These are phyloP conservation scores for Orius insidiosus DNA, from an alignment of 1,140 invertebrate genomes.

Conservation along the genomic window DNA sequence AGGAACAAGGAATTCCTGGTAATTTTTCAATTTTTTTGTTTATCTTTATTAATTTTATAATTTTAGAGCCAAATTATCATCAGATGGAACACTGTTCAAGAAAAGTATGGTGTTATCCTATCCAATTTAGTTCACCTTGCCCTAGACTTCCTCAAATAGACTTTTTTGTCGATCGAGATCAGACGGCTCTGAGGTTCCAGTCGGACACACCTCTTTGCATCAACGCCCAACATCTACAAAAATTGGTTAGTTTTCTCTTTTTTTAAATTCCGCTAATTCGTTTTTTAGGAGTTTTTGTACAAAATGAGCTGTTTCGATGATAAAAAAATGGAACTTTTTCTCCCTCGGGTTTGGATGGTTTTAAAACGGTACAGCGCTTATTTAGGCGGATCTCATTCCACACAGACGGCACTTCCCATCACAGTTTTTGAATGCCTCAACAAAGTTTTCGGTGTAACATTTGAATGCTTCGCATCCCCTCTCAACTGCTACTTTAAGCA, in stretches of 20 bases:
- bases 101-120: slow-evolving; percentile 89
- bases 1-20: slow-evolving; percentile 65
- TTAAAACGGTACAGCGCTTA: slow-evolving; percentile 79
- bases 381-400: slow-evolving; percentile 45
- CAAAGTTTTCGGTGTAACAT: slow-evolving; percentile 81
- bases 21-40: slow-evolving; percentile 9
- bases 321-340: slow-evolving; percentile 85
- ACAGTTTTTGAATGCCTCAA: slow-evolving; percentile 86
- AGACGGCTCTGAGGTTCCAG: slow-evolving; percentile 69
- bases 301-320: slow-evolving; percentile 89
- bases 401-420: slow-evolving; percentile 73
- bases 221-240: slow-evolving; percentile 77
- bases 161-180: slow-evolving; percentile 69
- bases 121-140: slow-evolving; percentile 73
- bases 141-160: slow-evolving; percentile 73
- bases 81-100: slow-evolving; percentile 45
- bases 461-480: slow-evolving; percentile 93
- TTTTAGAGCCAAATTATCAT: slow-evolving; percentile 43
- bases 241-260: slow-evolving; percentile 41
- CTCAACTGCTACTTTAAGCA: slow-evolving; percentile 92
- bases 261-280: slow-evolving; percentile 10
- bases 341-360: slow-evolving; percentile 83
- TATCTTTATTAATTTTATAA: slow-evolving; percentile 15
- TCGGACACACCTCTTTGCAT: slow-evolving; percentile 70
- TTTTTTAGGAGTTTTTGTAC: slow-evolving; percentile 78